These are phyloP conservation scores for Lutjanus campechanus DNA, from an alignment of 2,797 vertebrate species.

Conservation along the genomic window DNA sequence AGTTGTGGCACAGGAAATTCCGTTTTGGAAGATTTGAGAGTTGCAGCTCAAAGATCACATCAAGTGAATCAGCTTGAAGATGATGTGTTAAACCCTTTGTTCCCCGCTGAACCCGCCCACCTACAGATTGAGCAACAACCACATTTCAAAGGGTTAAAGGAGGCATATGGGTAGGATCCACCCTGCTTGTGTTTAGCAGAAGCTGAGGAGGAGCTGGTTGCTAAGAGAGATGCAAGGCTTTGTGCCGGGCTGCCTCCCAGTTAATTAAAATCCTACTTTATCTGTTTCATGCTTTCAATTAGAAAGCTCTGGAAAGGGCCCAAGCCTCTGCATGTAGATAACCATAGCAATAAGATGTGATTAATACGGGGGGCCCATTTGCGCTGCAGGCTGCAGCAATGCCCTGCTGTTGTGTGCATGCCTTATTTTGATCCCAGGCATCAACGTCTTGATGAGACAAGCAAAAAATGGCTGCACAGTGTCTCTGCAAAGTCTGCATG, in stretches of 20 bases:
- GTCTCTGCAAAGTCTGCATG: slow-evolving; percentile 44
- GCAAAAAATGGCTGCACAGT: slow-evolving; percentile 38
- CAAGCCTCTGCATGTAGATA: slow-evolving; percentile 75
- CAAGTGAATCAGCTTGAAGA: slow-evolving; percentile 26
- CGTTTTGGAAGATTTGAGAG: neutral
- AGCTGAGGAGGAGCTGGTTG: slow-evolving; percentile 80
- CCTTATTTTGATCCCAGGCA: slow-evolving; percentile 62
- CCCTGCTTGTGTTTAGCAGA: slow-evolving; percentile 70
- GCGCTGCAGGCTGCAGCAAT: slow-evolving; percentile 52
- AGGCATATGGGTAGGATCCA: slow-evolving; percentile 70
- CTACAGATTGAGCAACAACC: slow-evolving; percentile 31
- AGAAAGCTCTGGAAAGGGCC: slow-evolving; percentile 77
- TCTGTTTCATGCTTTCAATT: slow-evolving; percentile 85
- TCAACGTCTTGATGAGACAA: slow-evolving; percentile 47
- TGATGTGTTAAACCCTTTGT: slow-evolving; percentile 37
- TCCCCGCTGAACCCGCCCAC: slow-evolving; percentile 22
- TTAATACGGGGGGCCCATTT: slow-evolving; percentile 68
- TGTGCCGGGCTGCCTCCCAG: slow-evolving; percentile 74
- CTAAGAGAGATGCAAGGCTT: slow-evolving; percentile 79
- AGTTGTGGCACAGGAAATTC: neutral
- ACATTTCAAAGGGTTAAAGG: slow-evolving; percentile 61
- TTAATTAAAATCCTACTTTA: slow-evolving; percentile 86
- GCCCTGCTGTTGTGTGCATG: slow-evolving; percentile 66
- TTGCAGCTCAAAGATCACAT: slow-evolving; percentile 12
- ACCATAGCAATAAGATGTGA: slow-evolving; percentile 79